Evolutionary conservation across 2,113 vertebrate genomes (phyloP), one percentile per base, ranked within the genome.

Genomic region (Bothrops jararaca): DNA sequence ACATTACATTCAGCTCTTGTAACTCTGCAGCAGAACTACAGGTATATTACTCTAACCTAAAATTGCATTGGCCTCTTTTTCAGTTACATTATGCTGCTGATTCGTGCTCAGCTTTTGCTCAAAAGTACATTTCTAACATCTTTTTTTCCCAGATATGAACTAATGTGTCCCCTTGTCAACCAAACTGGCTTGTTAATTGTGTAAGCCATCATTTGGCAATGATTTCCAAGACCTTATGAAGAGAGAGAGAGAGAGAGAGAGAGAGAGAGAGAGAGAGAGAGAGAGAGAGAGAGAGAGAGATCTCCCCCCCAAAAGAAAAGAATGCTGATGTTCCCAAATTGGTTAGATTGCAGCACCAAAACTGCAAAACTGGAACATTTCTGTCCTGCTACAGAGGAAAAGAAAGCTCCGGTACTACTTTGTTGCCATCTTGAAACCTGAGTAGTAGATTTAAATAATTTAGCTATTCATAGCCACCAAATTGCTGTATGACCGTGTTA

Each of bases 371-470:
- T 87, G 22, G 34, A 53, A 9, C 88, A 69, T 89, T 64, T 0
- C 45, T 54, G 24, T 10, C 60, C 52, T 58, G 24, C 5, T 60
- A 29, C 0, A 94, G 89, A 26, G 94, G 80, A 91, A 57, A 53
- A 54, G 90, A 95, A 13, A 1, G 22, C 90, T 88, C 34, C 90
- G 88, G 53, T 92, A 48, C 9, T 60, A 89, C 13, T 54, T 91
- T 29, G 53, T 20, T 54, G 42, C 94, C 92, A 96, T 95, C 96
- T 96, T 97, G 95, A 96, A 96, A 93, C 26, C 29, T 48, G 34
- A 20, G 11, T 91, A 94, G 52, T 60, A 12, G 0, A 96, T 95
- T 96, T 94, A 91, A 96, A 95, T 96, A 95, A 95, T 91, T 94
- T 85, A 93, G 91, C 89, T 89, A 93, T 10, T 50, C 64, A 85